Base-by-base conservation (phyloP, 64 coral and sea anemone genomes). In the Actinia equina region DNA sequence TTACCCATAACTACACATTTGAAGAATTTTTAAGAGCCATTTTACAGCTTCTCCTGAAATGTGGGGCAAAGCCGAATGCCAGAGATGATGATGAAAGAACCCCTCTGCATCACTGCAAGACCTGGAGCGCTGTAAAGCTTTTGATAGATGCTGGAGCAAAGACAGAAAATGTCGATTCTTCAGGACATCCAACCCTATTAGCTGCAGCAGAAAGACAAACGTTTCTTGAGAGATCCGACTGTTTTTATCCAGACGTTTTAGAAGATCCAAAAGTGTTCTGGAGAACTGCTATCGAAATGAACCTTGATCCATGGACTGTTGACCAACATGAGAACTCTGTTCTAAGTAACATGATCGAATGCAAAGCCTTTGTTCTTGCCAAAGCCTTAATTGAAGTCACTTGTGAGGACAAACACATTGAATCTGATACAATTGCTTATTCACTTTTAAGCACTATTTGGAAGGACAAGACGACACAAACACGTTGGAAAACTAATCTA, bases 371-470 rank as follows among this genome's bases (percentile, higher is more conserved):
- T 84, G 82, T 83, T 26, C 79, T 89, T 26, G 78, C 79, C 6
- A 82, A 84, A 70, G 54, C 88, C 9, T 74, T 83, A 25, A 19
- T 89, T 19, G 60, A 89, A 43, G 25, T 84, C 25, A 77, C 80
- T 70, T 84, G 88, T 26, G 52, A 59, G 5, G 19, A 71, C 15
- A 60, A 83, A 45, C 62, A 82, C 3, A 79, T 79, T 46, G 44
- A 79, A 46, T 10, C 30, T 17, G 42, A 79, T 79, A 20, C 12
- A 79, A 79, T 46, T 46, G 27, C 44, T 41, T 41, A 43, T 79
- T 15, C 77, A 43, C 30, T 79, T 41, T 41, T 79, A 20, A 79
- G 19, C 26, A 37, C 12, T 46, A 79, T 79, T 79, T 44, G 77
- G 18, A 46, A 79, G 18, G 77, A 79, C 26, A 1, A 79, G 44